Percentiles rank a stretch among this genome's conserved stretches.
Conservation (phyloP, 2,797 vertebrate species). For the Pristis pectinata region DNA sequence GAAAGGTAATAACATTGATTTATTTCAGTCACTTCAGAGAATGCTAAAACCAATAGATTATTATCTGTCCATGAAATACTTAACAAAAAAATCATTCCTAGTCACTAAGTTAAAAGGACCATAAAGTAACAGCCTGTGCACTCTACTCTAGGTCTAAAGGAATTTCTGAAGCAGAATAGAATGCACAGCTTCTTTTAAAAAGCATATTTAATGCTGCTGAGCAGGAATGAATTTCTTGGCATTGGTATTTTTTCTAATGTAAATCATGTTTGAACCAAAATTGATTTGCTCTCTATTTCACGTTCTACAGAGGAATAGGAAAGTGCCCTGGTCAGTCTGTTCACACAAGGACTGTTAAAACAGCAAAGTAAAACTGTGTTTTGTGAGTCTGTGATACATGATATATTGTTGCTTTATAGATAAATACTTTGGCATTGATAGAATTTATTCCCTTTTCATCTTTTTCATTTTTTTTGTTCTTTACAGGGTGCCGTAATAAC, state of each 20-base stretch:
- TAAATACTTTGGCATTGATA: background rate
- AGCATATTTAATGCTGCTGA: too few relatives aligned
- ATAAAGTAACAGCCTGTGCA: too few relatives aligned
- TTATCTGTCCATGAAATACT: too few relatives aligned
- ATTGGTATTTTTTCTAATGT: background rate
- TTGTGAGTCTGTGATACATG: background rate
- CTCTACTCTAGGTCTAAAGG: too few relatives aligned
- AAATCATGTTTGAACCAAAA: background rate
- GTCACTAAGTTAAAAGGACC: too few relatives aligned
- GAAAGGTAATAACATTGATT: background rate
- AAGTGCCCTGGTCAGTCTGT: background rate
- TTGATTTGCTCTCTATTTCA: background rate
- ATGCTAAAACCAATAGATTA: background rate
- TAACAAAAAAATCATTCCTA: too few relatives aligned
- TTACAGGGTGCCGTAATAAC: slow-evolving; percentile 84
- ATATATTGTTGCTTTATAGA: background rate
- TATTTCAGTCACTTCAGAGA: background rate
- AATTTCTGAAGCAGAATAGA: too few relatives aligned
- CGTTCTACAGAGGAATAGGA: background rate
- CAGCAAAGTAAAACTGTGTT: background rate
- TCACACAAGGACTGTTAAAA: background rate
- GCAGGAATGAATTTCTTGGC: too few relatives aligned
- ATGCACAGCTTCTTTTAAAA: too few relatives aligned
- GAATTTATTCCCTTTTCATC: background rate
- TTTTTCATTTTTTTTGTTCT: background rate